Base-by-base conservation (phyloP, 2,113 vertebrate genomes). In the Crypturellus undulatus region DNA sequence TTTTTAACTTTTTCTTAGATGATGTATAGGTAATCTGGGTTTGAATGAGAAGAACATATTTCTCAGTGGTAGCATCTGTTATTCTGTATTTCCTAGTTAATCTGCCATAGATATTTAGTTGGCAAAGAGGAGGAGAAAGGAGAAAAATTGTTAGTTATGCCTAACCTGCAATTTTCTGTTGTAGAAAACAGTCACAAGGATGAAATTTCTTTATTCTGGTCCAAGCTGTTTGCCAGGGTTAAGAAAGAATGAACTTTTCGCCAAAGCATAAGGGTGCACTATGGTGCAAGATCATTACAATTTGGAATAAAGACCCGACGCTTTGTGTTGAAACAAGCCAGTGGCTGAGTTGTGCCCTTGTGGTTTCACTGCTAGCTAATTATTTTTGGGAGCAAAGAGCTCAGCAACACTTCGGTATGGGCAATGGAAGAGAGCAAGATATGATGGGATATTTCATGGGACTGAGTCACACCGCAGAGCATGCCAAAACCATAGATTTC, bases 391-490 rank as follows among this genome's bases (percentile, higher is more conserved):
- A 52, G 9, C 6, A 56, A 63, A 70, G 21, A 56, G 11, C 28
- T 80, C 54, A 59, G 10, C 18, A 69, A 3, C 6, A 17, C 10
- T 64, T 42, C 52, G 3, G 11, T 79, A 26, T 87, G 38, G 13
- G 49, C 32, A 43, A 3, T 45, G 7, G 18, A 91, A 49, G 40
- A 89, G 26, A 1, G 4, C 16, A 82, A 76, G 69, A 32, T 51
- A 21, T 0, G 1, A 45, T 14, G 4, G 12, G 6, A 38, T 8
- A 9, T 9, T 69, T 19, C 6, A 40, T 6, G 52, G 28, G 12
- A 14, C 19, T 22, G 10, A 77, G 3, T 12, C 51, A 70, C 17
- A 67, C 15, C 22, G 12, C 5, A 18, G 12, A 63, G 18, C 69
- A 42, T 47, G 12, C 3, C 42, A 34, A 32, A 75, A 87, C 3